Percentiles rank a stretch among this genome's conserved stretches.
These are phyloP conservation scores for Protomyctophum bolini DNA, from an alignment of 2,113 vertebrate genomes.

Conservation along the genomic window DNA sequence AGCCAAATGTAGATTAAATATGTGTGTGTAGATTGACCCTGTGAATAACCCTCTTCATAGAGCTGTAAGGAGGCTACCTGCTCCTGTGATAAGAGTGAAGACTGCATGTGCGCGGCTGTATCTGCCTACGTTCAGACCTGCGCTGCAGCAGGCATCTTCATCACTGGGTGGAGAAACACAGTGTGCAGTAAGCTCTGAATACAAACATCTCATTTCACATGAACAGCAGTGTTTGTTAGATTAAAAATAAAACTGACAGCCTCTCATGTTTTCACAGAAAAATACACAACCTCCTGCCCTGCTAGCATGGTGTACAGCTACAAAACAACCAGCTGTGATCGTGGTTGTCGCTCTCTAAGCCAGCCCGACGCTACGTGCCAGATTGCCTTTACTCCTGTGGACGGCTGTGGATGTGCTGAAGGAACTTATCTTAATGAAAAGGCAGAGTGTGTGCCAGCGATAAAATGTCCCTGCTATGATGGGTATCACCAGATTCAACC, in stretches of 20 bases:
- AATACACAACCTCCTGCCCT: conserved; percentile 80
- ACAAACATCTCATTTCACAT: too few relatives aligned
- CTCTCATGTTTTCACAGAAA: conserved; percentile 69
- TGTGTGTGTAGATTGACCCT: neutral
- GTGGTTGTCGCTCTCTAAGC: conserved; percentile 85
- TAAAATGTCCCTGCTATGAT: conserved; percentile 84
- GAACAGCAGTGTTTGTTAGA: too few relatives aligned
- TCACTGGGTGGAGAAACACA: conserved; percentile 79
- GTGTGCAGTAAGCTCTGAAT: conserved; percentile 73
- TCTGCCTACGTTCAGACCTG: conserved; percentile 87
- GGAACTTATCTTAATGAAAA: conserved; percentile 84
- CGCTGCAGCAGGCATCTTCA: conserved; percentile 75
- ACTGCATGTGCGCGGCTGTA: conserved; percentile 86
- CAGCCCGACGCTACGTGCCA: conserved; percentile 81
- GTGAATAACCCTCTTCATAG: conserved; percentile 63
- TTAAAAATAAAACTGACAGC: neutral
- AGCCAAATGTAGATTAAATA: neutral
- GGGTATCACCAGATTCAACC: conserved; percentile 64
- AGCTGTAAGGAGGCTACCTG: conserved; percentile 90
- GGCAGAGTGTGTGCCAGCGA: conserved; percentile 79
- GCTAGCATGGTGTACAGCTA: conserved; percentile 77
- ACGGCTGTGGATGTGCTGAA: conserved; percentile 86
- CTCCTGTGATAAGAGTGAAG: conserved; percentile 85
- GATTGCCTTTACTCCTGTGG: conserved; percentile 79
- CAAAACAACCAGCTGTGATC: conserved; percentile 79